These are phyloP conservation scores for Brachypteracias leptosomus DNA, from an alignment of 2,113 vertebrate species.

Conservation along the genomic window DNA sequence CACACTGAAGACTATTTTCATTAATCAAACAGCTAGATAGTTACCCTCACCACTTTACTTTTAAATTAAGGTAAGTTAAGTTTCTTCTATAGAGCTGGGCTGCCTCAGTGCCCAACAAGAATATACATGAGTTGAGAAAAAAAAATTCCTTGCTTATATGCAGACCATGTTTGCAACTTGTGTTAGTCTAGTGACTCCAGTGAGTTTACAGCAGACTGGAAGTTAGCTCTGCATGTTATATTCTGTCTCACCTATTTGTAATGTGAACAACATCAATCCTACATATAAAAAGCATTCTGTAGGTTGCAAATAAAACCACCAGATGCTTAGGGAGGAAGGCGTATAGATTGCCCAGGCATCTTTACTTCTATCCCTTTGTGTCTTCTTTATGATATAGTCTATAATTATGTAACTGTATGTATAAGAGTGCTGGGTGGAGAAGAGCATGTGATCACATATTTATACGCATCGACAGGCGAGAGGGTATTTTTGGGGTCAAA, in stretches of 20 bases:
- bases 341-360: not conserved
- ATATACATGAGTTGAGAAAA: not conserved
- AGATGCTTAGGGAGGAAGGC: not conserved
- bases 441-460: rapidly evolving
- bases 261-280: not conserved
- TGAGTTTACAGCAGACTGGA: not conserved
- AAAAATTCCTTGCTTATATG: not conserved
- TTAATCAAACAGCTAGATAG: constrained; percentile 29
- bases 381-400: not conserved
- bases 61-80: not conserved
- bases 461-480: rapidly evolving
- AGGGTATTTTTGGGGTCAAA: not conserved
- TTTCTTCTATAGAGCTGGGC: not conserved
- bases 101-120: not conserved
- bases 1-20: constrained; percentile 26
- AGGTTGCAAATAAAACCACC: not conserved
- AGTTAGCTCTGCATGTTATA: not conserved
- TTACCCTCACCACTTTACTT: not conserved
- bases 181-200: not conserved
- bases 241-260: not conserved
- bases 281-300: not conserved
- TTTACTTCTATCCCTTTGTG: not conserved
- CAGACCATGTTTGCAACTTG: not conserved
- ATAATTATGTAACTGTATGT: not conserved
- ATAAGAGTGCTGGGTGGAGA: not conserved